Evolutionary conservation across 2,113 vertebrate genomes (phyloP), one percentile per base, ranked within the genome.

Genomic region (Pituophis catenifer): DNA sequence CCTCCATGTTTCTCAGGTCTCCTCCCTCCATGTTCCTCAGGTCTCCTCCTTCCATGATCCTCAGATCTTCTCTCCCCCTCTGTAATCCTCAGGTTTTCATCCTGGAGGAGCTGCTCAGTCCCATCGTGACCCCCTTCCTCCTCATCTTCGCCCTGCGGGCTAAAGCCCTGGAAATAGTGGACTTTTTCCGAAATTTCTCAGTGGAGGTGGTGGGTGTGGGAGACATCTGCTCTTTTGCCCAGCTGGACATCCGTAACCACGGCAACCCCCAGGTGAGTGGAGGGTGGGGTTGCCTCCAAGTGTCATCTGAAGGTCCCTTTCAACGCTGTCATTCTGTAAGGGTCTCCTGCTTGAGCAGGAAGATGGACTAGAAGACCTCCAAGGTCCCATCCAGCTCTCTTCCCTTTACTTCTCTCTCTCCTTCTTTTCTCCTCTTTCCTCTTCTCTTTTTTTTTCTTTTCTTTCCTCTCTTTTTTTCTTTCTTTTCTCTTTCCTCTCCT

Each of bases 171-270:
- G 99, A 99, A 96, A 99, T 99, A 29, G 98, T 99, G 48, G 99
- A 99, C 95, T 99, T 99, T 96, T 99, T 99, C 97, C 98, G 99
- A 90, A 99, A 99, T 97, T 99, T 99, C 96, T 99, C 99, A 0
- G 99, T 99, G 90, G 99, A 99, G 97, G 99, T 99, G 54, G 97
- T 99, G 8, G 99, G 99, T 0, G 99, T 99, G 4, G 99, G 99
- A 0, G 99, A 99, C 96, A 99, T 99, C 90, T 99, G 99, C 95
- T 99, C 99, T 57, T 99, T 99, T 3, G 99, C 99, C 70, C 99
- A 99, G 98, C 99, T 99, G 98, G 99, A 99, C 0, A 98, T 99
- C 94, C 98, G 99, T 57, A 99, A 99, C 95, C 99, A 99, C 0
- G 99, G 99, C 89, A 99, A 99, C 95, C 99, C 99, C 0, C 98